Evolutionary conservation across 1,140 invertebrate genomes (phyloP).

Genomic region (Tetramorium alpestre): DNA sequence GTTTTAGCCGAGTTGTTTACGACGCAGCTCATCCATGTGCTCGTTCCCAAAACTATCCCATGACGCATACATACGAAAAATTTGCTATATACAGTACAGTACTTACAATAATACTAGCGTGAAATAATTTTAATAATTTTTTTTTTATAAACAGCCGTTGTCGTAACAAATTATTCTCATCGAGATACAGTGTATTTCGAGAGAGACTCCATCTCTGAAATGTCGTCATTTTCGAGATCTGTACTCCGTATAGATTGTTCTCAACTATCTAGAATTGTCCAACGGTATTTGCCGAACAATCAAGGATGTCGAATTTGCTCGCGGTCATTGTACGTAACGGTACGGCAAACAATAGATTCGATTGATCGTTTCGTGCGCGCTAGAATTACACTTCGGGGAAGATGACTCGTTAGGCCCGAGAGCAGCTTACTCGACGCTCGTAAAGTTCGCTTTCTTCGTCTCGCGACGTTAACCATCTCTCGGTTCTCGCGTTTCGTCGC

Average conservation of each 20-base stretch:
- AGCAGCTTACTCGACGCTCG: slow-evolving; percentile 22
- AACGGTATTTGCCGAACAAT: slow-evolving; percentile 35
- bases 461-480: slow-evolving; percentile 29
- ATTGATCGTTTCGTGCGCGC: slow-evolving; percentile 61
- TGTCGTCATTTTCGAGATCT: neutral
- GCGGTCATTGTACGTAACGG: slow-evolving; percentile 42
- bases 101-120: neutral
- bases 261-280: slow-evolving; percentile 5
- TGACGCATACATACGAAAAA: slow-evolving; percentile 7
- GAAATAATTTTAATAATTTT: neutral
- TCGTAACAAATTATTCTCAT: neutral
- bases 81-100: neutral
- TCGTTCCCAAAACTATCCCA: slow-evolving; percentile 36
- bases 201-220: neutral
- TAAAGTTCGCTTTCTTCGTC: slow-evolving; percentile 46
- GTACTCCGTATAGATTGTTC: neutral
- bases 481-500: slow-evolving; percentile 16
- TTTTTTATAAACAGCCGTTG: neutral
- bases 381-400: slow-evolving; percentile 59
- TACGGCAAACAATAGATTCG: slow-evolving; percentile 58
- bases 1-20: slow-evolving; percentile 54
- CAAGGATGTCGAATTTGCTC: slow-evolving; percentile 45
- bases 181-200: neutral
- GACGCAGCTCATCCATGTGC: slow-evolving; percentile 3
- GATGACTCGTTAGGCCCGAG: slow-evolving; percentile 48